Evolutionary conservation across 2,797 vertebrate genomes (phyloP), one percentile per base, ranked within the genome.

Genomic region (Zenarchopterus dispar): DNA sequence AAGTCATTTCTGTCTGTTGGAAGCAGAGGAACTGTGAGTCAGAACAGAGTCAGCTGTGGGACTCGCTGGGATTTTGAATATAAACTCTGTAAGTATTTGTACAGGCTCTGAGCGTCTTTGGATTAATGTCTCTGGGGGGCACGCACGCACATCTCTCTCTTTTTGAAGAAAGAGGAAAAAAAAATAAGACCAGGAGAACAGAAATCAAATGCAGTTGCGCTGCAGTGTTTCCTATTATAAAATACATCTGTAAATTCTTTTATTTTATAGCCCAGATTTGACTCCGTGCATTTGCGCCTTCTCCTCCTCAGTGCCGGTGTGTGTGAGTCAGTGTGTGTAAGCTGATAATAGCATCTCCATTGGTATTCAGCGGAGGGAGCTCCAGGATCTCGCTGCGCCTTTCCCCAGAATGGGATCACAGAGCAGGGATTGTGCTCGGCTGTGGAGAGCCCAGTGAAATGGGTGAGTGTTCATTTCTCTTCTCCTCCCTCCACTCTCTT

Each of bases 381-480:
- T 89, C 89, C 86, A 80, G 87, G 87, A 91, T 90, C 91, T 91
- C 89, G 88, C 91, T 91, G 87, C 87, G 87, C 89, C 88, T 89
- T 89, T 87, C 84, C 88, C 89, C 85, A 82, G 92, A 91, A 91
- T 87, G 89, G 90, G 84, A 92, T 91, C 92, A 94, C 93, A 94
- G 93, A 93, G 93, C 91, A 63, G 85, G 93, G 91, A 93, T 94
- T 94, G 93, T 94, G 85, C 91, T 92, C 65, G 86, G 73, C 89
- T 85, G 88, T 83, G 83, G 90, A 91, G 82, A 90, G 88, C 79
- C 81, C 72, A 53, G 78, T 88, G 83, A 88, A 84, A 92, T 86
- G 89, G 80, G 89, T 91, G 88, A 92, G 90, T 90, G 86, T 88
- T 77, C 58, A 22, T 78, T 67, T 46, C 44, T 54, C 73, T 70